phyloP scores from a whole-genome alignment of 2,888 invertebrate species.

The Cataglyphis altisquamis region DNA sequence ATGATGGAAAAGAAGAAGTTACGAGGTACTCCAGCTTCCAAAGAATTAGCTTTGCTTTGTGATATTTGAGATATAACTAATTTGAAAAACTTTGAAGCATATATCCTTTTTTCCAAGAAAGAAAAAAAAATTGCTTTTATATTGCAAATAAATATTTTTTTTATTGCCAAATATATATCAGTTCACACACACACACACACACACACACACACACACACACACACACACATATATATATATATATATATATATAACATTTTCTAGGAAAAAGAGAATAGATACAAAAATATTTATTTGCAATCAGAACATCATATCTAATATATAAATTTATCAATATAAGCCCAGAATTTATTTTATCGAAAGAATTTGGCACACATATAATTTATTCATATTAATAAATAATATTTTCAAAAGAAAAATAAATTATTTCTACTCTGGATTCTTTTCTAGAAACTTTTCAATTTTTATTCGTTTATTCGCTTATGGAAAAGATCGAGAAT shows the following conservation, averaged over 20 bases:
- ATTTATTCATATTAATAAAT: neutral
- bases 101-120: conserved; percentile 22
- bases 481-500: conserved; percentile 11
- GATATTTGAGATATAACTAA: conserved; percentile 64
- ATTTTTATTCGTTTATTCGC: conserved; percentile 14
- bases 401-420: neutral
- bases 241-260: too few relatives aligned
- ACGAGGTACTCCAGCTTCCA: conserved; percentile 57
- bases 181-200: too few relatives aligned
- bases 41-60: conserved; percentile 53
- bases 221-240: too few relatives aligned
- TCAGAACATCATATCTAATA: neutral
- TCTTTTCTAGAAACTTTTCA: neutral
- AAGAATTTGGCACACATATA: neutral
- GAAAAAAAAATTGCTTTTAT: neutral
- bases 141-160: neutral
- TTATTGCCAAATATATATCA: neutral
- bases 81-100: conserved; percentile 59
- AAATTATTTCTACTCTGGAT: neutral
- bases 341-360: neutral
- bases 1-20: conserved; percentile 59
- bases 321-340: conserved; percentile 3
- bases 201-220: too few relatives aligned
- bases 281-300: too few relatives aligned
- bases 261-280: too few relatives aligned